A percentile compares a stretch with the other conserved stretches of the same genome.
Evolutionary conservation across 2,113 vertebrate genomes (phyloP).

Genomic region (Phodopus roborovskii): DNA sequence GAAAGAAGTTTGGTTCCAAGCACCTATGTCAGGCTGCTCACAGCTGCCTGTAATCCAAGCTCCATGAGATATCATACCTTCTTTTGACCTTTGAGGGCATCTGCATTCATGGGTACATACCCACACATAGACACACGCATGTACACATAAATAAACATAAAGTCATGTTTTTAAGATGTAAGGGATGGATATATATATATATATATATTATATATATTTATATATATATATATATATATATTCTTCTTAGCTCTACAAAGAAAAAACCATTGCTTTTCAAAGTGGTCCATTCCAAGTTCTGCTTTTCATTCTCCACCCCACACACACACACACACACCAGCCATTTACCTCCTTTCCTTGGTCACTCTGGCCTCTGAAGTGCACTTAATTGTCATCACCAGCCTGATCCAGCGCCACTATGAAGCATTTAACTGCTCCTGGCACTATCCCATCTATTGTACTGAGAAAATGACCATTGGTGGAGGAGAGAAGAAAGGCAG

Average conservation of each 20-base stretch:
- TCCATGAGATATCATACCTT: background rate
- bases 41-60: background rate
- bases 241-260: background rate
- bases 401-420: background rate
- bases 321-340: background rate
- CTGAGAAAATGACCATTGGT: background rate
- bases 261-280: conserved; percentile 23
- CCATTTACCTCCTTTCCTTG: conserved; percentile 46
- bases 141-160: background rate
- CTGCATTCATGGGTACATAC: background rate
- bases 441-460: background rate
- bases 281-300: conserved; percentile 23
- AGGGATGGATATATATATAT: too few species aligned
- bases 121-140: background rate
- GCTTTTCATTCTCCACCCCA: background rate
- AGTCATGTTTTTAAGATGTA: background rate
- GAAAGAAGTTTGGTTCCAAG: background rate
- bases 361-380: background rate
- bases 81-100: background rate
- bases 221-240: too few species aligned
- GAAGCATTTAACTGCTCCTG: conserved; percentile 18
- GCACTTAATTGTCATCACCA: background rate
- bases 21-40: background rate
- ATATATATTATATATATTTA: too few species aligned
- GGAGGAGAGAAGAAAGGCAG: background rate